A percentile compares a stretch with the other conserved stretches of the same genome.
Conservation (phyloP, 2,113 vertebrate genomes). For the Hydrolagus affinis region DNA sequence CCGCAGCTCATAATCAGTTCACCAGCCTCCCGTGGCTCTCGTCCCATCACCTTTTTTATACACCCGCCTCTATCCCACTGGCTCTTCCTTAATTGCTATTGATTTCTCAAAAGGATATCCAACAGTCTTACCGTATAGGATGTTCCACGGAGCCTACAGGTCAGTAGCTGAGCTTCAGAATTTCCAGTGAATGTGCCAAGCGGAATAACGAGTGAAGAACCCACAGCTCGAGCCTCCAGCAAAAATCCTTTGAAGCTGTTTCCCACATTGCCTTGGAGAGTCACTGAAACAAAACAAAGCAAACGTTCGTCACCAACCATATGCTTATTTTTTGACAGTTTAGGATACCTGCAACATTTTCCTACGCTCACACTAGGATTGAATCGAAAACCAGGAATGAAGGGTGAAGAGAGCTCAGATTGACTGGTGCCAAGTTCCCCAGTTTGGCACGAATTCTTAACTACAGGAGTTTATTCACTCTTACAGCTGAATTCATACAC, state of each 20-base stretch:
- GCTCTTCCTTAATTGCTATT: too few relatives aligned
- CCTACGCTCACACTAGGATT: not conserved
- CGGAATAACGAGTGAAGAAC: conserved; percentile 22
- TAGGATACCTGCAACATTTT: not conserved
- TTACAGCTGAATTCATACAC: not conserved
- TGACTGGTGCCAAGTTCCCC: not conserved
- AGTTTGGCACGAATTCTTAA: not conserved
- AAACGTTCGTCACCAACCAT: not conserved
- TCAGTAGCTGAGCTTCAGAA: conserved; percentile 35
- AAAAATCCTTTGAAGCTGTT: conserved; percentile 53
- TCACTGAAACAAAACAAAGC: conserved; percentile 41
- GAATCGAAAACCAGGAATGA: not conserved
- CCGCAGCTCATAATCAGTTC: too few relatives aligned
- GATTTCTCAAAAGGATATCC: not conserved
- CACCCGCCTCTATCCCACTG: too few relatives aligned
- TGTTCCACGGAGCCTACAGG: conserved; percentile 35
- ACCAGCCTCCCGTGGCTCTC: too few relatives aligned
- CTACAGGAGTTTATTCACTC: not conserved
- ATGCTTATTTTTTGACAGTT: not conserved
- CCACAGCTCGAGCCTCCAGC: conserved; percentile 47
- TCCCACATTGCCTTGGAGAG: conserved; percentile 35
- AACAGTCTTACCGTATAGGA: not conserved
- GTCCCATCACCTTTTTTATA: too few relatives aligned
- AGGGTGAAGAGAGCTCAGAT: not conserved
- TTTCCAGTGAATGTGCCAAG: conserved; percentile 44